phyloP scores from a whole-genome alignment of 2,113 vertebrate species.

The Corythoichthys haematopterus region DNA sequence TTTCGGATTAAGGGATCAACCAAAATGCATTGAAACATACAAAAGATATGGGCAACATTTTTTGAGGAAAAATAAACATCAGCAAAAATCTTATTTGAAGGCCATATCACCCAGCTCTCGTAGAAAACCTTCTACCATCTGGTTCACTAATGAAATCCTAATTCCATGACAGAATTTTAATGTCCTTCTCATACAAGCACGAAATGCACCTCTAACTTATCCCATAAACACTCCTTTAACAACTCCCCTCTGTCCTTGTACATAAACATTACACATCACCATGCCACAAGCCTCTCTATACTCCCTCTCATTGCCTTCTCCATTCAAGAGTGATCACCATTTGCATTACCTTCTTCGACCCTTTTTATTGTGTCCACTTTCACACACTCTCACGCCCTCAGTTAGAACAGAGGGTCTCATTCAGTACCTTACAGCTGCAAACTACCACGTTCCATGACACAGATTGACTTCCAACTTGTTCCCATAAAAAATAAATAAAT shows the following conservation, averaged over 20 bases:
- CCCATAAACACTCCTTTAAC: slow-evolving; percentile 13
- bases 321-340: slow-evolving; percentile 26
- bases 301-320: slow-evolving; percentile 11
- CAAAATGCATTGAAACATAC: no score
- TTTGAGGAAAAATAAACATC: no score
- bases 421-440: slow-evolving; percentile 23
- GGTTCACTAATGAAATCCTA: not conserved
- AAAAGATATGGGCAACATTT: no score
- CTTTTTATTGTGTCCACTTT: slow-evolving; percentile 46
- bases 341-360: slow-evolving; percentile 40
- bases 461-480: not conserved
- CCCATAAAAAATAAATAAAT: not conserved
- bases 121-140: not conserved
- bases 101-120: no score
- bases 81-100: not conserved
- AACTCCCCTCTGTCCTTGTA: slow-evolving; percentile 17
- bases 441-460: not conserved
- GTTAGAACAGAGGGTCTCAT: slow-evolving; percentile 44
- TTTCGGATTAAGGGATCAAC: no score
- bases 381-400: slow-evolving; percentile 28
- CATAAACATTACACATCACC: slow-evolving; percentile 32
- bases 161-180: not conserved
- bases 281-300: slow-evolving; percentile 27
- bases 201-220: slow-evolving; percentile 3
- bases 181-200: not conserved